A percentile compares a stretch with the other conserved stretches of the same genome.
phyloP scores from a whole-genome alignment of 1,140 invertebrate species.

The Thaumatotibia leucotreta region DNA sequence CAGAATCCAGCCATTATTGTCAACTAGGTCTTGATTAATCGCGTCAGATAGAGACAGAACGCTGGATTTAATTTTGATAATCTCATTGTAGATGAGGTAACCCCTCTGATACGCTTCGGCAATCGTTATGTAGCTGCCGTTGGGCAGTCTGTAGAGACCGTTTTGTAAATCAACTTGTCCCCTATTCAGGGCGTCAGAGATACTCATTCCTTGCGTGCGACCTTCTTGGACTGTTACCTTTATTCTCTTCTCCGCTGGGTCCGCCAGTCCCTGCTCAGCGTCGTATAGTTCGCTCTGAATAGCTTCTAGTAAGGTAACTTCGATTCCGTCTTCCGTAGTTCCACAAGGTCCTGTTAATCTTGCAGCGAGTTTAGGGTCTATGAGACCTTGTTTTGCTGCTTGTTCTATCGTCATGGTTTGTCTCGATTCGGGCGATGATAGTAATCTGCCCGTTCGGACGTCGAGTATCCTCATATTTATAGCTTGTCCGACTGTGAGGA shows the following conservation, averaged over 20 bases:
- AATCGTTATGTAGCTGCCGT: conserved; percentile 84
- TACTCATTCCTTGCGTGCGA: conserved; percentile 76
- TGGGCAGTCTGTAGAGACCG: conserved; percentile 82
- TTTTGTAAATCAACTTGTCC: conserved; percentile 88
- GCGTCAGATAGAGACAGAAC: conserved; percentile 88
- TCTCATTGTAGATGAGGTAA: conserved; percentile 84
- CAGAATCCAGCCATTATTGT: conserved; percentile 86
- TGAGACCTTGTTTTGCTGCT: conserved; percentile 85
- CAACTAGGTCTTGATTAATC: conserved; percentile 88
- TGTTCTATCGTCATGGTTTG: conserved; percentile 86
- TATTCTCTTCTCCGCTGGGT: conserved; percentile 84
- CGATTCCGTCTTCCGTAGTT: conserved; percentile 85
- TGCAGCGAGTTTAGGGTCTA: conserved; percentile 85
- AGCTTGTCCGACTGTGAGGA: conserved; percentile 90
- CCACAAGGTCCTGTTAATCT: conserved; percentile 87
- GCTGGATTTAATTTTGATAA: conserved; percentile 84
- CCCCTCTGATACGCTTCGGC: conserved; percentile 87
- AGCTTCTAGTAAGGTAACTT: conserved; percentile 90
- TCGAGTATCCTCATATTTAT: conserved; percentile 89
- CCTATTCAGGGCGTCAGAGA: conserved; percentile 87
- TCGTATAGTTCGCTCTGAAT: conserved; percentile 93
- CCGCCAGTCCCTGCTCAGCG: conserved; percentile 83
- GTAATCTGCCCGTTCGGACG: conserved; percentile 81
- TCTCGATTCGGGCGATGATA: conserved; percentile 77
- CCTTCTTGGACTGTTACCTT: conserved; percentile 84